These are phyloP conservation scores for Fistularia commersonii DNA, from an alignment of 2,797 vertebrate genomes.

Conservation along the genomic window DNA sequence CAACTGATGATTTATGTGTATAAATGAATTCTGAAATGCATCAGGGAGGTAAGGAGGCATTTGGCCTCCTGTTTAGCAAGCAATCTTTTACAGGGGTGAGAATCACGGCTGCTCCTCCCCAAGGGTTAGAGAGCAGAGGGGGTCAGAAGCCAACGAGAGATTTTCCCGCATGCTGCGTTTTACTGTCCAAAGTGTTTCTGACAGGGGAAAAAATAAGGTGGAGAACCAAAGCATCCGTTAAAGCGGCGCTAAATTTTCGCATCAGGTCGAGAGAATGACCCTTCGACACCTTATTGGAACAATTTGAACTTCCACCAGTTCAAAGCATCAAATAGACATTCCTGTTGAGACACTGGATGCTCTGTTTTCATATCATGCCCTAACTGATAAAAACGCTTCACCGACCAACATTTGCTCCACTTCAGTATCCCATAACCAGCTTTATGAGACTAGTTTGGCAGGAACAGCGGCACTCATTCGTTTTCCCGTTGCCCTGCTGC, in stretches of 20 bases:
- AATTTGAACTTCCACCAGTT: too few relatives aligned
- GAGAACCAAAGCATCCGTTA: too few relatives aligned
- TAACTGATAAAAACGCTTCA: slow-evolving; percentile 22
- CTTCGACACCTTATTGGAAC: too few relatives aligned
- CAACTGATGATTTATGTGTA: slow-evolving; percentile 39
- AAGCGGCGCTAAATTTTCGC: too few relatives aligned
- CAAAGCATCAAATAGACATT: too few relatives aligned
- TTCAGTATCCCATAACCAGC: slow-evolving; percentile 24
- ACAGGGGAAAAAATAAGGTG: too few relatives aligned
- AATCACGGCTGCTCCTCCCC: slow-evolving; percentile 6
- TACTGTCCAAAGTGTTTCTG: slow-evolving; percentile 12
- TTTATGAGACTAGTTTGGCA: slow-evolving; percentile 29
- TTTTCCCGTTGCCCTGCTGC: slow-evolving; percentile 21
- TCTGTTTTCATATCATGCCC: slow-evolving; percentile 15
- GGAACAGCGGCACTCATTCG: slow-evolving; percentile 29
- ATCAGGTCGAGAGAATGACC: too few relatives aligned
- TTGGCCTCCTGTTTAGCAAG: slow-evolving; percentile 16
- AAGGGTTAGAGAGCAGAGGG: slow-evolving; percentile 37
- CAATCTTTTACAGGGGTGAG: slow-evolving; percentile 18
- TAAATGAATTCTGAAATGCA: slow-evolving; percentile 42
- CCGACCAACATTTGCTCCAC: slow-evolving; percentile 26
- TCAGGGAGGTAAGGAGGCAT: slow-evolving; percentile 37
- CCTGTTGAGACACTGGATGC: too few relatives aligned
- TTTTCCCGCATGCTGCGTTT: not conserved
- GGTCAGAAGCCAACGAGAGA: not conserved